A percentile compares a stretch with the other conserved stretches of the same genome.
Conservation (phyloP, 2,888 invertebrate genomes). For the Synanthedon formicaeformis region DNA sequence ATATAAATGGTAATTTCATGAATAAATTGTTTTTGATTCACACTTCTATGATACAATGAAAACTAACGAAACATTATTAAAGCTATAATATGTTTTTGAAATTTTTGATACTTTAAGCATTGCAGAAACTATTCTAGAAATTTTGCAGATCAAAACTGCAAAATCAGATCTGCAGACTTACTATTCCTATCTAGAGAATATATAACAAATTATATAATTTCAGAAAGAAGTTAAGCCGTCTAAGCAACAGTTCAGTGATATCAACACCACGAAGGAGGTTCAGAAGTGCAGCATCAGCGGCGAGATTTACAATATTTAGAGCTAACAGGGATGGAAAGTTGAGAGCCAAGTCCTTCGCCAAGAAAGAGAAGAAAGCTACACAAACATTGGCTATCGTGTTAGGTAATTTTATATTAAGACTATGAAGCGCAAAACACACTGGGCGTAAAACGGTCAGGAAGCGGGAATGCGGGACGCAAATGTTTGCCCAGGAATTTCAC, state of each 20-base stretch:
- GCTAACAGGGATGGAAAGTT: constrained; percentile 94
- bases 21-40: background rate
- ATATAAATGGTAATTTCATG: constrained; percentile 23
- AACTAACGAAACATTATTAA: too few species aligned
- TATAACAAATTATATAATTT: constrained; percentile 1
- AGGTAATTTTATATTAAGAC: constrained; percentile 72
- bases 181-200: background rate
- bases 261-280: constrained; percentile 58
- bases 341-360: constrained; percentile 91
- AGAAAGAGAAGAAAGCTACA: constrained; percentile 97
- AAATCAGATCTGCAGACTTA: too few species aligned
- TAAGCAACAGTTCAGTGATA: constrained; percentile 45
- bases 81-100: too few species aligned
- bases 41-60: too few species aligned
- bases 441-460: too few species aligned
- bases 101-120: too few species aligned
- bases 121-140: too few species aligned
- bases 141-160: too few species aligned
- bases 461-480: too few species aligned
- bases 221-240: constrained; percentile 56
- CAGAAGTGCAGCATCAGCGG: constrained; percentile 69
- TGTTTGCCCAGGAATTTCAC: too few species aligned
- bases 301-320: constrained; percentile 90
- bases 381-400: constrained; percentile 98
- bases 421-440: too few species aligned